A percentile compares a stretch with the other conserved stretches of the same genome.
phyloP scores from a whole-genome alignment of 2,113 vertebrate species.

The Octodon degus region DNA sequence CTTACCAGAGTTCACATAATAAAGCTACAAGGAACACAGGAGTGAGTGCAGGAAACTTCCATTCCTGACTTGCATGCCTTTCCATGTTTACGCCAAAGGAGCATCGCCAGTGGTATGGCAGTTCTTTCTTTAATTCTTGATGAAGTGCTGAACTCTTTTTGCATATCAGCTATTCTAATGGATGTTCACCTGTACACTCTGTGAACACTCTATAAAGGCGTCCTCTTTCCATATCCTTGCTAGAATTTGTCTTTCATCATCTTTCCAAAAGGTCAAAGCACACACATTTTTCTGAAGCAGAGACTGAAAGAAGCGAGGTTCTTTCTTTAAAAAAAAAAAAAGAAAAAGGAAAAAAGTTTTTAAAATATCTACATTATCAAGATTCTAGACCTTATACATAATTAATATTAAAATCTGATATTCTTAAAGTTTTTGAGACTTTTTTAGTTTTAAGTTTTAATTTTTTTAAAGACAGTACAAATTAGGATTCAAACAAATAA shows the following conservation, averaged over 20 bases:
- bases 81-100: too few relatives aligned
- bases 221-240: neutral
- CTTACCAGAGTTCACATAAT: neutral
- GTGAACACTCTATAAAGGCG: too few relatives aligned
- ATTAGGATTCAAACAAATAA: too few relatives aligned
- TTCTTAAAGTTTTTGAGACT: constrained; percentile 87
- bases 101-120: too few relatives aligned
- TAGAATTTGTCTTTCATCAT: neutral
- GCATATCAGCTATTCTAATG: neutral
- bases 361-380: constrained; percentile 90
- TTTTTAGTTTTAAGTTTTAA: too few relatives aligned
- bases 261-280: constrained; percentile 81
- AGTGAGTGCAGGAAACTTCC: neutral
- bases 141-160: neutral
- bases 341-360: constrained; percentile 89
- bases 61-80: neutral
- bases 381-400: constrained; percentile 89
- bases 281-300: constrained; percentile 88
- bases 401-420: constrained; percentile 91
- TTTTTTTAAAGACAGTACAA: too few relatives aligned
- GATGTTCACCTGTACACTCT: neutral
- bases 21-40: neutral
- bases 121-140: neutral
- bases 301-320: constrained; percentile 87
- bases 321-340: constrained; percentile 78